Base-by-base conservation (phyloP, 2,797 vertebrate species). In the Chaunax sp. region DNA sequence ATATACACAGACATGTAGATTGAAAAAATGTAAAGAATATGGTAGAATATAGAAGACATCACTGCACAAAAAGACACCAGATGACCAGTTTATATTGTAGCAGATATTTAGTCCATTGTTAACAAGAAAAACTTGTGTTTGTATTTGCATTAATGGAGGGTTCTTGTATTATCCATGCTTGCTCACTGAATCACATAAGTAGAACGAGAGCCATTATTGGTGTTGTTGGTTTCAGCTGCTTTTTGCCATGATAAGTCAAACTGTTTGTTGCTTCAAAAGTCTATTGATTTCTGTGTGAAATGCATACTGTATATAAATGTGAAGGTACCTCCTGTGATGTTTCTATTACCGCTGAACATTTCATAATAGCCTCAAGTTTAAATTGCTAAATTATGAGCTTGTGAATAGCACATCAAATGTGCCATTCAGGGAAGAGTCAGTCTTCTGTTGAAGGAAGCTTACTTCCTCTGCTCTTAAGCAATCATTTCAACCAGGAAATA, bases 341-440 rank as follows among this genome's bases (percentile, higher is more conserved):
- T 62, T 30, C 13, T 47, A 58, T 67, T 57, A 73, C n/a, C 30
- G 49, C 49, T 35, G 35, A 69, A 12, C 10, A 19, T 15, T 8
- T 13, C 38, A 53, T 2, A 0, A 37, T 35, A 66, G 35, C 62
- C 53, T 51, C 25, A 35, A 14, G 66, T 71, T 3, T 52, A 23
- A 69, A 57, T 13, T 19, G 55, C 53, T 69, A 53, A 79, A 53
- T 69, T 75, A 69, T 75, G 23, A 63, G 55, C 11, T 60, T 56
- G 49, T 66, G 78, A 69, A 54, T 81, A 66, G 64, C 25, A 50
- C 23, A 37, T 77, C 49, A 69, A 65, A 63, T 18, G 25, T 11
- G 23, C 1, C 33, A 1, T 46, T 73, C 41, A 18, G 26, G 23
- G 14, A 66, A 35, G 46, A 64, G 60, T n/a, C 64, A 35, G 38